These are phyloP conservation scores for Sebastes cheni DNA, from an alignment of 2,797 vertebrate species.

Conservation along the genomic window DNA sequence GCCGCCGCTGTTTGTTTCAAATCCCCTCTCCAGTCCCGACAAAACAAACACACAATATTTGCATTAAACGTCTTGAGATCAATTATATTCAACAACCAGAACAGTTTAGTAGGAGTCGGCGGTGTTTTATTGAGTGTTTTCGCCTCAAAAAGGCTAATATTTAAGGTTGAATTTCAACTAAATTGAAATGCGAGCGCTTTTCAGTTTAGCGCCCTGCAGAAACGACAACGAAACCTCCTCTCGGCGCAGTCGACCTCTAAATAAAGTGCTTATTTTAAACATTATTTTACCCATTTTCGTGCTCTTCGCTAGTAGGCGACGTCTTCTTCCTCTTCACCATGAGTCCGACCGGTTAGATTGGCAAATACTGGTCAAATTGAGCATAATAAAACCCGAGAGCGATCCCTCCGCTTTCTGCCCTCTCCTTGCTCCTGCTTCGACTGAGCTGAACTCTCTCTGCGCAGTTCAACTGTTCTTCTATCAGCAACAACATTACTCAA, in stretches of 20 bases:
- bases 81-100: constrained; percentile 25
- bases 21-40: constrained; percentile 94
- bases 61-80: constrained; percentile 35
- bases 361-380: constrained; percentile 70
- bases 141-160: constrained; percentile 39
- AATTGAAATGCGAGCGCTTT: constrained; percentile 82
- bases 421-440: constrained; percentile 77
- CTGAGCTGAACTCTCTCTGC: constrained; percentile 87
- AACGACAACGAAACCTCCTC: constrained; percentile 81
- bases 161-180: constrained; percentile 71
- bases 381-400: constrained; percentile 84
- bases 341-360: constrained; percentile 81
- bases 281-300: constrained; percentile 83
- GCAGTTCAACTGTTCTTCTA: constrained; percentile 80
- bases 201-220: constrained; percentile 86
- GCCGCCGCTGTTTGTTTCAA: constrained; percentile 99
- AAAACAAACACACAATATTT: constrained; percentile 85
- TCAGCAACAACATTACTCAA: constrained; percentile 75
- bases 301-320: constrained; percentile 81
- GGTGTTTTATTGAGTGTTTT: constrained; percentile 29
- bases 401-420: constrained; percentile 78
- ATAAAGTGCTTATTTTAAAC: constrained; percentile 81
- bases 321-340: constrained; percentile 93
- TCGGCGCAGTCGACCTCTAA: constrained; percentile 82
- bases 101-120: not conserved